Conservation (phyloP, 2,797 vertebrate genomes). For the Pantherophis vulpinus region DNA sequence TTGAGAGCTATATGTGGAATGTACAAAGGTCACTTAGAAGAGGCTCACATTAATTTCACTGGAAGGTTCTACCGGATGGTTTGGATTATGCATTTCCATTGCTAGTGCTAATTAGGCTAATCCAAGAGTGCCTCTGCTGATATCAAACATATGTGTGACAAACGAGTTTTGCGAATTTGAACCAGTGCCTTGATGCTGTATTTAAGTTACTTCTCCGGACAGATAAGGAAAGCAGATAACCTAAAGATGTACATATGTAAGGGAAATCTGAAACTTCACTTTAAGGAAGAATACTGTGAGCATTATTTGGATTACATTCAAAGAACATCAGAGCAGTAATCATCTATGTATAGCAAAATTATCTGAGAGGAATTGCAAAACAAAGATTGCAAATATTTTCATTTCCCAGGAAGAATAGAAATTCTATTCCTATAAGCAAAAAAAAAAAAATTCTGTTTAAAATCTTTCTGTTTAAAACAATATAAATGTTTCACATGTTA, state of each 20-base stretch:
- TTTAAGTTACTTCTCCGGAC: constrained; percentile 7
- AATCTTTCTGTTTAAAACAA: background rate
- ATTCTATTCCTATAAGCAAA: background rate
- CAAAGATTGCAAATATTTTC: constrained; percentile 5
- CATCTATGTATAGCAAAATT: background rate
- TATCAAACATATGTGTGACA: constrained; percentile 14
- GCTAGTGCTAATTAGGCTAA: constrained; percentile 46
- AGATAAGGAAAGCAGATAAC: constrained; percentile 19
- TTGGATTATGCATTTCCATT: constrained; percentile 37
- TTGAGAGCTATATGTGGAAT: background rate
- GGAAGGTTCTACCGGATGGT: background rate
- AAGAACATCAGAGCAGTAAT: constrained; percentile 18
- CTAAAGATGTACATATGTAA: background rate
- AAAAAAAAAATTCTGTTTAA: background rate
- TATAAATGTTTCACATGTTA: background rate
- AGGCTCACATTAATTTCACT: background rate
- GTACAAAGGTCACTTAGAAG: background rate
- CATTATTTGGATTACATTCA: constrained; percentile 23
- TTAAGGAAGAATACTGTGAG: constrained; percentile 38
- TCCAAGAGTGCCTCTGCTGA: constrained; percentile 25
- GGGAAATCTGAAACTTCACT: background rate
- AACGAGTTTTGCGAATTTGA: constrained; percentile 9
- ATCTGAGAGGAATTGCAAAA: constrained; percentile 17
- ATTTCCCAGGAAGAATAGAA: background rate
- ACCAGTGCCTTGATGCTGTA: background rate